These are phyloP conservation scores for Proterorhinus semilunaris DNA, from an alignment of 2,113 vertebrate species.

Conservation along the genomic window DNA sequence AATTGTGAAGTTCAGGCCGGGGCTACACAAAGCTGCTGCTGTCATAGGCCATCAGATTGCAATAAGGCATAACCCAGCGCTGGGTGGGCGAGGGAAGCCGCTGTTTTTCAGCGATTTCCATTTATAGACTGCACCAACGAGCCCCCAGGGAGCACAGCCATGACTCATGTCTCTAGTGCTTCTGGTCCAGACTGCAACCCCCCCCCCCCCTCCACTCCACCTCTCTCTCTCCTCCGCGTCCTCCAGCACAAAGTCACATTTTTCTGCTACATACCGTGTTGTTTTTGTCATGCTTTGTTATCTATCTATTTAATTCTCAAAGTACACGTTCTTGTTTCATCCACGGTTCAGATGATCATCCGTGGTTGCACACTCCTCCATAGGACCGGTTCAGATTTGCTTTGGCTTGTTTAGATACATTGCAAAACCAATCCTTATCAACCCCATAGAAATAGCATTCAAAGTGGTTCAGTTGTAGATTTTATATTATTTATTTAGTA, in stretches of 20 bases:
- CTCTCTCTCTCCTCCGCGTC: conserved; percentile 12
- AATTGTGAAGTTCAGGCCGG: conserved; percentile 39
- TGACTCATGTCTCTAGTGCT: conserved; percentile 76
- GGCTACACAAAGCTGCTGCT: conserved; percentile 65
- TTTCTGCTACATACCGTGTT: neutral
- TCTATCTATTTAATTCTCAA: neutral
- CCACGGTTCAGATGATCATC: neutral
- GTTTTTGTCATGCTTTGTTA: neutral
- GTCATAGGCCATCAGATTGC: conserved; percentile 71
- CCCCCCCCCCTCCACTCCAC: conserved; percentile 32
- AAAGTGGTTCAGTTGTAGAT: no score
- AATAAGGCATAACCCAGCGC: conserved; percentile 74
- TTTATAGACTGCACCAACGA: conserved; percentile 75
- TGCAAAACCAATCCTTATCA: neutral
- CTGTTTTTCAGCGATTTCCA: conserved; percentile 77
- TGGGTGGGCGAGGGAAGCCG: conserved; percentile 76
- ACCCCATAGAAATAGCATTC: no score
- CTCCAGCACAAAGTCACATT: neutral
- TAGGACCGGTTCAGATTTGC: neutral
- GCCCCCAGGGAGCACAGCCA: conserved; percentile 67
- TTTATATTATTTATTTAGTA: no score
- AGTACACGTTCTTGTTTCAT: neutral
- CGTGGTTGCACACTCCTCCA: no score
- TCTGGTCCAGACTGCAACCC: conserved; percentile 61
- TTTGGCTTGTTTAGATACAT: neutral